Base-by-base conservation (phyloP, 1,140 invertebrate species). In the Cephus cinctus region DNA sequence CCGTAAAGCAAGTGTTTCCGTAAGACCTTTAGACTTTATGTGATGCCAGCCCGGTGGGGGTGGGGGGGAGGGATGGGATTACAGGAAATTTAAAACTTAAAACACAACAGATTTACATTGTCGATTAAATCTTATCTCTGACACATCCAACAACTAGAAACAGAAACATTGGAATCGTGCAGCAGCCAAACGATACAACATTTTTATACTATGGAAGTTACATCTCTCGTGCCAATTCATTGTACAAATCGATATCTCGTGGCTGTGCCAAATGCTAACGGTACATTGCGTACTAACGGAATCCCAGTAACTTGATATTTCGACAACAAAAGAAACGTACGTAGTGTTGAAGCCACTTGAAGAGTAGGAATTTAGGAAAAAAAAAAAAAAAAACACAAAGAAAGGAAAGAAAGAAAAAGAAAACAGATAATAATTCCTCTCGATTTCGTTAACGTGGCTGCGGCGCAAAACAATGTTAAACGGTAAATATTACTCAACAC, bases 81-180 rank as follows among this genome's bases (percentile, higher is more conserved):
- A 27, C 25, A 27, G 6, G 25, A 27, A 8, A 27, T 27, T 20
- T 42, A 35, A 40, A 47, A 61, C 34, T 54, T 41, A 44, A 55
- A 65, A 65, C 53, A 58, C 47, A 63, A 65, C 52, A 42, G 39
- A 47, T 39, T 52, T 44, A 50, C 51, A 52, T 60, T 49, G 39
- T 34, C 50, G 54, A 56, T 54, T 50, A 46, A 59, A 47, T 32
- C 18, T 49, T 44, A 42, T 38, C 36, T 46, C 45, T 62, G 62
- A 59, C 35, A 59, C 59, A 61, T 59, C 48, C 59, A 64, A 67
- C 63, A 64, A 60, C 40, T 52, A 59, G 52, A 65, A 61, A 63
- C 53, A 51, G 39, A 59, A 59, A 59, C 50, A 53, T 54, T 54
- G 43, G 32, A 53, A 56, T 57, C 51, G 48, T 56, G 56, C 54